A percentile compares a stretch with the other conserved stretches of the same genome.
phyloP scores from a whole-genome alignment of 2,888 invertebrate genomes.

The Sarcophaga variegata region DNA sequence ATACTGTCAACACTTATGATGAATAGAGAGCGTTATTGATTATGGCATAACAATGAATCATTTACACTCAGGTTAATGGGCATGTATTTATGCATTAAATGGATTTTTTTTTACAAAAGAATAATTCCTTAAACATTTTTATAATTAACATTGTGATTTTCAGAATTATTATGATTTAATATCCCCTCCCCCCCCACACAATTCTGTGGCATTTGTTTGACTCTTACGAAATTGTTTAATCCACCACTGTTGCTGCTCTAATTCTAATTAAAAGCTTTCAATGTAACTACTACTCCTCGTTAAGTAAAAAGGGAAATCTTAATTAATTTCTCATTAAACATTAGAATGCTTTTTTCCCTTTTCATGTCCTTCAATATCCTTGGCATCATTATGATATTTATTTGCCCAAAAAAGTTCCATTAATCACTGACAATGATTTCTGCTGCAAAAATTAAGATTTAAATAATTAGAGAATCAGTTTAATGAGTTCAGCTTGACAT shows the following conservation, averaged over 20 bases:
- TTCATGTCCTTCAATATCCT: background rate
- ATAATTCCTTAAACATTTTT: no score
- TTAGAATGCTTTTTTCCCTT: background rate
- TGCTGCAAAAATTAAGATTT: background rate
- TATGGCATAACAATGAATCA: background rate
- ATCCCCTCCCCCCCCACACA: no score
- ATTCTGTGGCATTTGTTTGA: no score
- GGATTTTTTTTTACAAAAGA: no score
- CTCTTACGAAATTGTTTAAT: no score
- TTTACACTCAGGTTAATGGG: no score
- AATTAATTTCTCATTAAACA: background rate
- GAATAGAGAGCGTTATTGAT: background rate
- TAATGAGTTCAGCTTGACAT: background rate
- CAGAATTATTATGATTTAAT: no score
- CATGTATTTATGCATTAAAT: no score
- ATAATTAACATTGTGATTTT: no score
- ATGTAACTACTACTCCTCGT: background rate
- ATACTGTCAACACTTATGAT: background rate
- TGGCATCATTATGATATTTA: background rate
- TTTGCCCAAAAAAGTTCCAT: background rate
- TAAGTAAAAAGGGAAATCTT: background rate
- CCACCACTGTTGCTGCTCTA: no score
- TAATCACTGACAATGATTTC: background rate
- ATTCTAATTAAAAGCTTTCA: conserved; percentile 38
- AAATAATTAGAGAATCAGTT: background rate